phyloP scores from a whole-genome alignment of 1,140 invertebrate genomes.

The Brachionus manjavacas region DNA sequence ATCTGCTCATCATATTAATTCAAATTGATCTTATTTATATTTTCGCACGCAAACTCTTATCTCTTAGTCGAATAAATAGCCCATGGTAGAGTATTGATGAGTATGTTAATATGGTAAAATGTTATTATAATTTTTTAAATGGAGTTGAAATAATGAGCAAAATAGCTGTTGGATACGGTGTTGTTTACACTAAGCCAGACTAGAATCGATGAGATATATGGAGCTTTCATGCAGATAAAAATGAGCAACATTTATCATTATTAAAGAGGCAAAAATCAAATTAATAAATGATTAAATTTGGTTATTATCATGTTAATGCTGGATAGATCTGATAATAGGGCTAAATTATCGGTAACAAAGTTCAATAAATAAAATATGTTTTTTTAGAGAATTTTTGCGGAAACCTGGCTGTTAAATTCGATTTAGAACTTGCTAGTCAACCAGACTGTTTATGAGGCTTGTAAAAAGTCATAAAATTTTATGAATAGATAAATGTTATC shows the following conservation, averaged over 20 bases:
- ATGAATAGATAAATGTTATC: not conserved
- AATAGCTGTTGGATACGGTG: constrained; percentile 35
- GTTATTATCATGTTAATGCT: constrained; percentile 4
- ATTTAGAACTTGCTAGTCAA: too few relatives aligned
- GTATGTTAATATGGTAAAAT: constrained; percentile 28
- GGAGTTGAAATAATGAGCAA: constrained; percentile 20
- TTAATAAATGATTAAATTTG: constrained; percentile 7
- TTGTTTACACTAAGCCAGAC: constrained; percentile 17
- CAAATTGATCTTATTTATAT: constrained; percentile 7
- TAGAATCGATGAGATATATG: not conserved
- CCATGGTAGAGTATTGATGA: not conserved
- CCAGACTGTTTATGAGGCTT: not conserved
- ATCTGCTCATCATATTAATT: constrained; percentile 39
- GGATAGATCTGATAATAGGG: not conserved
- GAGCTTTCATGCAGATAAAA: not conserved
- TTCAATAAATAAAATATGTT: not conserved
- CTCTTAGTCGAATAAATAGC: not conserved
- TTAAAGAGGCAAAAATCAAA: constrained; percentile 1
- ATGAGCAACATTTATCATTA: not conserved
- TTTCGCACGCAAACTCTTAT: constrained; percentile 24
- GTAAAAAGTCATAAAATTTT: not conserved
- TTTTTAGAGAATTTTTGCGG: not conserved
- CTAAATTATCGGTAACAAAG: not conserved
- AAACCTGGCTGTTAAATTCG: not conserved
- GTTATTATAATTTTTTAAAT: constrained; percentile 20